Evolutionary conservation across 2,888 invertebrate genomes (phyloP).

Genomic region (Dynastes hyllus): DNA sequence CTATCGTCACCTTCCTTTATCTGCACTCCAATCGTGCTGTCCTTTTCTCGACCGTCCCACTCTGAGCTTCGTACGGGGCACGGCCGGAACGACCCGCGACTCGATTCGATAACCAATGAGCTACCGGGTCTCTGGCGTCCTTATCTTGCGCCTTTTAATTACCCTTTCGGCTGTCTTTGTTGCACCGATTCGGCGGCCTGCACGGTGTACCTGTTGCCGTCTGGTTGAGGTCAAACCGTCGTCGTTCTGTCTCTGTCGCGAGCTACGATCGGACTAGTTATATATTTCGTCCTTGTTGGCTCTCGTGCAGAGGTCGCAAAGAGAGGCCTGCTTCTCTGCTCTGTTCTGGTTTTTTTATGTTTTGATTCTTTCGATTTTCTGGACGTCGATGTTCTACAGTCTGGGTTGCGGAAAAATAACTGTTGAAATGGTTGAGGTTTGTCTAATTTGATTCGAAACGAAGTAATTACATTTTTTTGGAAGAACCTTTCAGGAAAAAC

Average conservation of each 20-base stretch:
- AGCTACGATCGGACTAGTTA: conserved; percentile 30
- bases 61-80: background rate
- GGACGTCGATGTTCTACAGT: too few relatives aligned
- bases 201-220: conserved; percentile 25
- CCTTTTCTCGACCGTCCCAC: conserved; percentile 22
- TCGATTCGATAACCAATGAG: conserved; percentile 41
- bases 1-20: conserved; percentile 58
- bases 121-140: conserved; percentile 25
- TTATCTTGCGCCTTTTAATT: conserved; percentile 19
- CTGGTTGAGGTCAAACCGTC: conserved; percentile 25
- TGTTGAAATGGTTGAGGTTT: too few relatives aligned
- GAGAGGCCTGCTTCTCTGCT: background rate
- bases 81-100: background rate
- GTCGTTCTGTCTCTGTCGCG: conserved; percentile 31
- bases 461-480: too few relatives aligned
- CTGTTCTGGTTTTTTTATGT: conserved; percentile 1
- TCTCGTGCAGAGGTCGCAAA: conserved; percentile 28
- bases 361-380: background rate
- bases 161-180: background rate
- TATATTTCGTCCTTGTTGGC: conserved; percentile 43
- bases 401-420: too few relatives aligned
- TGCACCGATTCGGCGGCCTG: background rate
- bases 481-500: too few relatives aligned
- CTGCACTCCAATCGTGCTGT: conserved; percentile 15
- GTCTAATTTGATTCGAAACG: too few relatives aligned